These are phyloP conservation scores for Plectus sambesii DNA, from an alignment of 1,140 invertebrate genomes.

Conservation along the genomic window DNA sequence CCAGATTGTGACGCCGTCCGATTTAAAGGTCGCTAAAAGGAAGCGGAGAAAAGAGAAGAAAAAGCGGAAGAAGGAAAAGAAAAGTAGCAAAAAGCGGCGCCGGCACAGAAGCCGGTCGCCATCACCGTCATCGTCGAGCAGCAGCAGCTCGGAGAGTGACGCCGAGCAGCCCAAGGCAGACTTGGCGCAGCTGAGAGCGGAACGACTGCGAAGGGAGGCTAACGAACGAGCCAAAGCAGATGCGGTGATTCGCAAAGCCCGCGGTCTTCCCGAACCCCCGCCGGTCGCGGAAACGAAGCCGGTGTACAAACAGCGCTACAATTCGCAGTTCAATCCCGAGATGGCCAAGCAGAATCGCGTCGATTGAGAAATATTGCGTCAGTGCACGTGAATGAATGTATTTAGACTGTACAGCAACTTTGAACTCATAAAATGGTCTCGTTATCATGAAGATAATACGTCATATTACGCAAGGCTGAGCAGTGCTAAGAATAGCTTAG, in stretches of 20 bases:
- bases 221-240: constrained; percentile 28
- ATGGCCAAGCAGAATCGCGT: constrained; percentile 60
- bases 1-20: background rate
- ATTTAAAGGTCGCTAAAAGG: constrained; percentile 8
- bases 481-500: too few relatives aligned
- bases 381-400: too few relatives aligned
- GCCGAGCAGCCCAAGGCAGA: constrained; percentile 43
- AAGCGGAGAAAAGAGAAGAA: constrained; percentile 24
- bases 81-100: constrained; percentile 22
- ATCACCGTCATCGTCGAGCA: constrained; percentile 16
- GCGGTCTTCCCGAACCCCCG: constrained; percentile 50
- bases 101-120: constrained; percentile 15
- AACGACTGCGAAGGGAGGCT: constrained; percentile 53
- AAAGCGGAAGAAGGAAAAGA: constrained; percentile 42
- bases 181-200: constrained; percentile 62
- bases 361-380: background rate
- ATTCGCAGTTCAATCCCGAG: constrained; percentile 82
- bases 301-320: constrained; percentile 58
- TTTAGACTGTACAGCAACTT: too few relatives aligned
- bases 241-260: too few relatives aligned
- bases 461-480: too few relatives aligned
- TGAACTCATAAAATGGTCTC: too few relatives aligned
- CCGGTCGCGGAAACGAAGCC: constrained; percentile 13
- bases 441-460: too few relatives aligned
- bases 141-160: background rate